Conservation (phyloP, 2,797 vertebrate genomes). For the Brachymystax lenok region DNA sequence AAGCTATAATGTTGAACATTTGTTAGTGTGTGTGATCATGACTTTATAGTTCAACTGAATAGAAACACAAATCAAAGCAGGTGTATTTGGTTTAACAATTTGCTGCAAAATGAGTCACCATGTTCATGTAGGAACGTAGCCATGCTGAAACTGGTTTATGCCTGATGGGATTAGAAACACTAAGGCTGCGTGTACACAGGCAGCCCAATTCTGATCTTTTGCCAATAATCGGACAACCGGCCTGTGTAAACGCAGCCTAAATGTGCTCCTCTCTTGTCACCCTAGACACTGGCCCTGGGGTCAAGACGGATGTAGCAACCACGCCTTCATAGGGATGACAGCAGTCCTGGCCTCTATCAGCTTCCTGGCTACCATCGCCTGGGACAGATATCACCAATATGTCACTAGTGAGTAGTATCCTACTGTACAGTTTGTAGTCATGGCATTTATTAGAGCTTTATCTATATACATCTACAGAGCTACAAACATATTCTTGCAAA, state of each 20-base stretch:
- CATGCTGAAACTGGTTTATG: neutral
- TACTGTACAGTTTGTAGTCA: neutral
- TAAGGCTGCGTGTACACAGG: neutral
- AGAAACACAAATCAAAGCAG: neutral
- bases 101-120: no score
- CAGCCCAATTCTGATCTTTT: no score
- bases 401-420: slow-evolving; percentile 83
- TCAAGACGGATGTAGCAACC: slow-evolving; percentile 82
- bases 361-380: slow-evolving; percentile 84
- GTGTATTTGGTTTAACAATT: neutral
- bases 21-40: neutral
- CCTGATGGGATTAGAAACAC: neutral
- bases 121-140: no score
- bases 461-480: neutral
- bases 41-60: neutral
- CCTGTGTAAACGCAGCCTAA: neutral
- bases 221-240: no score
- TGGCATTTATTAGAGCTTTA: neutral
- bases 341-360: slow-evolving; percentile 86
- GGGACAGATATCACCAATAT: slow-evolving; percentile 93
- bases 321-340: slow-evolving; percentile 90
- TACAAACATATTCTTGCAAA: neutral
- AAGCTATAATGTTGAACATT: neutral
- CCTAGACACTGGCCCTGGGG: slow-evolving; percentile 91
- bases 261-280: slow-evolving; percentile 12